Conservation (phyloP, 2,113 vertebrate species). For the Falcunculus frontatus region DNA sequence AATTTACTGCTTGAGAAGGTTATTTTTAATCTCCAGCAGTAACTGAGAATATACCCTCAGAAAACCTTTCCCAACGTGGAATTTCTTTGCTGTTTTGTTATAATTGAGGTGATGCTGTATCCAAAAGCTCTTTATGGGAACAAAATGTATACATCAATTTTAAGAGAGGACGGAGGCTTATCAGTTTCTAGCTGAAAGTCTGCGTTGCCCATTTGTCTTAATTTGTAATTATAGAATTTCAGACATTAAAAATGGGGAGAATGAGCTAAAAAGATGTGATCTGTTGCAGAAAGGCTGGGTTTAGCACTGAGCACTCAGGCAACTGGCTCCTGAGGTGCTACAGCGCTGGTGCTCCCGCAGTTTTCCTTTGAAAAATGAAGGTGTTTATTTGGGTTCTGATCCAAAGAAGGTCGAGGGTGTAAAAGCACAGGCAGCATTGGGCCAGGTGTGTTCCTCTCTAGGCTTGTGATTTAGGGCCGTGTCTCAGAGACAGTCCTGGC, state of each 20-base stretch:
- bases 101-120: constrained; percentile 24
- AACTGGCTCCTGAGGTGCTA: not conserved
- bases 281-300: not conserved
- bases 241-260: not conserved
- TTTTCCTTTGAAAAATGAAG: not conserved
- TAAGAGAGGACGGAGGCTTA: not conserved
- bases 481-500: not conserved
- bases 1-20: constrained; percentile 64
- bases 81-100: constrained; percentile 20
- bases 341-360: not conserved
- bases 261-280: not conserved
- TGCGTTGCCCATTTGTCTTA: not conserved
- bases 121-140: constrained; percentile 19
- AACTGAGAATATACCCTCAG: constrained; percentile 54
- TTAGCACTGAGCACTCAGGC: not conserved
- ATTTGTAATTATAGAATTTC: not conserved
- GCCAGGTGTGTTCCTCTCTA: not conserved
- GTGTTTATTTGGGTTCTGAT: not conserved
- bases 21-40: constrained; percentile 62
- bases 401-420: not conserved
- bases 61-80: constrained; percentile 49
- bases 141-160: not conserved
- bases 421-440: not conserved
- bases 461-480: not conserved
- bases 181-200: not conserved